These are phyloP conservation scores for Diplogasteroides magnus DNA, from an alignment of 1,140 invertebrate species.

Conservation along the genomic window DNA sequence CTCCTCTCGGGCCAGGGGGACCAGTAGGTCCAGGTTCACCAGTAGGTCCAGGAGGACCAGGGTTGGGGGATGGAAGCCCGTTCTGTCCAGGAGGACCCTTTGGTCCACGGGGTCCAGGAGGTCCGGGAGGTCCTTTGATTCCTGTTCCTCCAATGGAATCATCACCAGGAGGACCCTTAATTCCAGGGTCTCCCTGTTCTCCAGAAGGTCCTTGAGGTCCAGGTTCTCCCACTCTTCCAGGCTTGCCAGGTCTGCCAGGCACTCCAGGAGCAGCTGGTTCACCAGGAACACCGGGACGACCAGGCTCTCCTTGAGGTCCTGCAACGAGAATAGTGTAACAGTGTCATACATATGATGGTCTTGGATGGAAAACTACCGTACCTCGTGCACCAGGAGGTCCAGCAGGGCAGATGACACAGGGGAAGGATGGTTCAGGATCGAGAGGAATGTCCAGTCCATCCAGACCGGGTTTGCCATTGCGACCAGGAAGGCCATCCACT, in stretches of 20 bases:
- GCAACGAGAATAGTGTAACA: conserved; percentile 47
- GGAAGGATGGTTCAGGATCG: conserved; percentile 51
- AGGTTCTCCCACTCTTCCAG: conserved; percentile 49
- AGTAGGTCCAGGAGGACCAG: conserved; percentile 33
- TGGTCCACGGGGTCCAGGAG: conserved; percentile 38
- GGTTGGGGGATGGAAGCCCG: conserved; percentile 32
- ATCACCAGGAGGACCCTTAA: conserved; percentile 39
- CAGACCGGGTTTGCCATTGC: conserved; percentile 48
- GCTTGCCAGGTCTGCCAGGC: conserved; percentile 23
- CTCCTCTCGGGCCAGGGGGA: conserved; percentile 41
- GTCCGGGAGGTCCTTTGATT: conserved; percentile 39
- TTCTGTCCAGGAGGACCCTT: conserved; percentile 48
- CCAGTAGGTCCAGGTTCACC: conserved; percentile 37
- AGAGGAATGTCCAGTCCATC: conserved; percentile 52
- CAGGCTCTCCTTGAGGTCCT: conserved; percentile 46
- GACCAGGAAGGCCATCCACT: neutral
- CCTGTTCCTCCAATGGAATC: conserved; percentile 37
- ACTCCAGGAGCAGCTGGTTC: conserved; percentile 46
- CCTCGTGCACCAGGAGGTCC: conserved; percentile 2
- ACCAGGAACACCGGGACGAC: conserved; percentile 31
- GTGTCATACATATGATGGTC: conserved; percentile 47
- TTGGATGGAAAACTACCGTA: conserved; percentile 1
- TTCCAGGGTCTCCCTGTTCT: conserved; percentile 39
- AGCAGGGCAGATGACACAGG: conserved; percentile 38
- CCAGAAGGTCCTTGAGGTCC: conserved; percentile 39